Evolutionary conservation across 2,888 invertebrate genomes (phyloP).

Genomic region (Colletes collaris): DNA sequence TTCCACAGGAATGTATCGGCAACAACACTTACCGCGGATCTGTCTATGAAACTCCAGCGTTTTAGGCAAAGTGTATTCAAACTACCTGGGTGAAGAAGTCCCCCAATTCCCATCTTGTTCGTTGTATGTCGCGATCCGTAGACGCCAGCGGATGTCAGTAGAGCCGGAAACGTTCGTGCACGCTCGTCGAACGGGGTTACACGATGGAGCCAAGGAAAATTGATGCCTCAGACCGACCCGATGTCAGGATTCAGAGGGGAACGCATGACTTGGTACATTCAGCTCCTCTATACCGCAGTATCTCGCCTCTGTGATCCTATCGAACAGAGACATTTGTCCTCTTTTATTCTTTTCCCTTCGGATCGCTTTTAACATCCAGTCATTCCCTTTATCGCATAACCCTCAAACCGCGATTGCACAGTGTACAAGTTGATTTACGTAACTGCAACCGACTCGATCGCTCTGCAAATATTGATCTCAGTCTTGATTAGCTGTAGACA

Average conservation of each 20-base stretch:
- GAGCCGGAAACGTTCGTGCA: conserved; percentile 61
- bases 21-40: conserved; percentile 57
- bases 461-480: conserved; percentile 9
- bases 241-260: conserved; percentile 52
- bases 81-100: conserved; percentile 62
- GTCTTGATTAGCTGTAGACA: conserved; percentile 1
- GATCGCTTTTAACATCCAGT: conserved; percentile 26
- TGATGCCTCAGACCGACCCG: conserved; percentile 63
- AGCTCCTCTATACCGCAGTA: conserved; percentile 29
- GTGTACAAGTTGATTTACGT: background rate
- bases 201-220: conserved; percentile 63
- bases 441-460: background rate
- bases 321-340: background rate
- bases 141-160: conserved; percentile 61
- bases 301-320: conserved; percentile 32
- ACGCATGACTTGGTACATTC: conserved; percentile 34
- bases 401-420: conserved; percentile 58
- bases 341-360: conserved; percentile 22
- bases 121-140: conserved; percentile 62
- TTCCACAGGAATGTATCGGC: conserved; percentile 36
- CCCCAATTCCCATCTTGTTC: conserved; percentile 64
- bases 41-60: conserved; percentile 60
- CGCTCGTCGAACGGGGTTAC: conserved; percentile 64
- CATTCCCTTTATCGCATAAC: conserved; percentile 33
- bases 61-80: conserved; percentile 68